Percentiles rank a stretch among this genome's conserved stretches.
phyloP scores from a whole-genome alignment of 2,797 vertebrate genomes.

The Toxotes lorentzi region DNA sequence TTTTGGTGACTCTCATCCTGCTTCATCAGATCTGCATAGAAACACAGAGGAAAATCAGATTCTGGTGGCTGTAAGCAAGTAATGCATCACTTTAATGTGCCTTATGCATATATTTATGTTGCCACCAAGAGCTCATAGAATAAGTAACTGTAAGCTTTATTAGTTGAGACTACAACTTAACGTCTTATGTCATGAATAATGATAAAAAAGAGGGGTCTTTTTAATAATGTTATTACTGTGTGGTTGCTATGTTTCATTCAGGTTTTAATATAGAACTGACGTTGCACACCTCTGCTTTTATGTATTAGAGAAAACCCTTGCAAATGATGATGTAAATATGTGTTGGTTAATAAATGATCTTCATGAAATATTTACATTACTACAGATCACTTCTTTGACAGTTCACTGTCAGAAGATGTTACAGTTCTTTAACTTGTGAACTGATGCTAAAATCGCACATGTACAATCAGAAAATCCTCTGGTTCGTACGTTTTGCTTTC shows the following conservation, averaged over 20 bases:
- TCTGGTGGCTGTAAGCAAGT: background rate
- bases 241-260: background rate
- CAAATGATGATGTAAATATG: background rate
- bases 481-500: background rate
- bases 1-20: background rate
- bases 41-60: background rate
- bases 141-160: background rate
- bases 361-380: background rate
- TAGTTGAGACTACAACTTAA: background rate
- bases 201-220: background rate
- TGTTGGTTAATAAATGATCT: constrained; percentile 8
- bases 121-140: background rate
- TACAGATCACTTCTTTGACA: background rate
- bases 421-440: background rate
- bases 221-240: background rate
- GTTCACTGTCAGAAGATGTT: background rate
- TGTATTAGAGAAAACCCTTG: background rate
- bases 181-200: background rate
- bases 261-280: background rate
- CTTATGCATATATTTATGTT: background rate
- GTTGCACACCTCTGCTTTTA: background rate
- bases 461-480: background rate
- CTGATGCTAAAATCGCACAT: background rate
- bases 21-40: background rate
- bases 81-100: background rate